These are phyloP conservation scores for Cantharis flavilabris DNA, from an alignment of 2,888 invertebrate species.

Conservation along the genomic window DNA sequence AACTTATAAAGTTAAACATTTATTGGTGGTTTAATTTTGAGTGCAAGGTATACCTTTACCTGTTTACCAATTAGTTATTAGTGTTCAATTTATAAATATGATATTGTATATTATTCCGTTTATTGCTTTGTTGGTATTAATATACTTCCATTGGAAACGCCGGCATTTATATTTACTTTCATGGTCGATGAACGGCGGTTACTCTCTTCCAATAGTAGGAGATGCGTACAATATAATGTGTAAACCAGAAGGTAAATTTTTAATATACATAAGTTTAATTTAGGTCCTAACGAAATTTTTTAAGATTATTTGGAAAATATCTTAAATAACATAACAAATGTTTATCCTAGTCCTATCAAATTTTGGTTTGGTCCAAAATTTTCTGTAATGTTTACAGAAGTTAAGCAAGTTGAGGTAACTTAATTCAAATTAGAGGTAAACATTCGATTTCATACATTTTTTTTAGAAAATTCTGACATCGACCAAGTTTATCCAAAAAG, in stretches of 20 bases:
- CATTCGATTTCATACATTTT: not conserved
- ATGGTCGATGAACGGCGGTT: slow-evolving; percentile 3
- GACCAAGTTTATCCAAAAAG: slow-evolving; percentile 1
- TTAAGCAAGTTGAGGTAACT: slow-evolving; percentile 10
- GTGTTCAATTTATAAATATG: not conserved
- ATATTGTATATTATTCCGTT: not conserved
- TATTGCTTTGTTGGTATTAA: not conserved
- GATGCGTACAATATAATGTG: not conserved
- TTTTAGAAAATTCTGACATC: slow-evolving; percentile 14
- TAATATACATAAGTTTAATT: no score
- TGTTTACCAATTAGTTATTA: no score
- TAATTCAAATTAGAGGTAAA: not conserved
- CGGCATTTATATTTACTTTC: slow-evolving; percentile 6
- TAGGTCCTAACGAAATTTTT: not conserved
- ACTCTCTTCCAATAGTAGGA: slow-evolving; percentile 7
- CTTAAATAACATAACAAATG: not conserved
- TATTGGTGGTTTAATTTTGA: no score
- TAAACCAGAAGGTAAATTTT: slow-evolving; percentile 13
- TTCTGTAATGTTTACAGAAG: slow-evolving; percentile 2
- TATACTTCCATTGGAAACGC: slow-evolving; percentile 5
- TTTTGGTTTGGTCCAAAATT: slow-evolving; percentile 25
- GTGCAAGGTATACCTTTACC: no score
- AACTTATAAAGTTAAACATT: no score
- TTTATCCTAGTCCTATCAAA: slow-evolving; percentile 5
- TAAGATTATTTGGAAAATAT: slow-evolving; percentile 8